These are phyloP conservation scores for Centruroides vittatus DNA, from an alignment of 1,140 invertebrate species.

Conservation along the genomic window DNA sequence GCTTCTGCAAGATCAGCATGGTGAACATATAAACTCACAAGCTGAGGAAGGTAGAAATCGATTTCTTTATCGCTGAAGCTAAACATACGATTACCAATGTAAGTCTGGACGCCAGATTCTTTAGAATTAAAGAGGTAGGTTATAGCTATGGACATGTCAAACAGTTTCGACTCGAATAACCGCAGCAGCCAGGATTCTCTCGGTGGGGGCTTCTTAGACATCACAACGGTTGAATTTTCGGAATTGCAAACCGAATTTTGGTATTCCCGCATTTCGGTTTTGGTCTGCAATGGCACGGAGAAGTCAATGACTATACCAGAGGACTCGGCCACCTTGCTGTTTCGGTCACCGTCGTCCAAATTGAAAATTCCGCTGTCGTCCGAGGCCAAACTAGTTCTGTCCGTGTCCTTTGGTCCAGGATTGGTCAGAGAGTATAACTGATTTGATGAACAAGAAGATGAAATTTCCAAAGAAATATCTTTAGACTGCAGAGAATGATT, in stretches of 20 bases:
- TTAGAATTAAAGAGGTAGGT: slow-evolving; percentile 97
- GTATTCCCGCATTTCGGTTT: not conserved
- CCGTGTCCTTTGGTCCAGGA: slow-evolving; percentile 21
- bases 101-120: slow-evolving; percentile 89
- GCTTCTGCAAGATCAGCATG: slow-evolving; percentile 91
- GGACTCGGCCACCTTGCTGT: not conserved
- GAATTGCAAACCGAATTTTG: not conserved
- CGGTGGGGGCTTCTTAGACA: slow-evolving; percentile 19
- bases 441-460: slow-evolving; percentile 12
- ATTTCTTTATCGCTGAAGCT: slow-evolving; percentile 81
- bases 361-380: slow-evolving; percentile 71
- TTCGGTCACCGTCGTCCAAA: slow-evolving; percentile 45
- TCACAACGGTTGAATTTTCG: slow-evolving; percentile 9
- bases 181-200: slow-evolving; percentile 53
- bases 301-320: not conserved
- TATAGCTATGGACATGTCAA: slow-evolving; percentile 95
- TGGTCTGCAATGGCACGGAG: slow-evolving; percentile 23
- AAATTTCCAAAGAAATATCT: slow-evolving; percentile 6
- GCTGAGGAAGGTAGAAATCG: slow-evolving; percentile 94
- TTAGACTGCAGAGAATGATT: not conserved
- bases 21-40: slow-evolving; percentile 97
- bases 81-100: slow-evolving; percentile 93
- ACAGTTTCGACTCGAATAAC: slow-evolving; percentile 90
- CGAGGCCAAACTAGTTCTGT: slow-evolving; percentile 58
- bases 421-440: slow-evolving; percentile 4